phyloP scores from a whole-genome alignment of 53 echinoderm and acorn worm species.

The Astropecten irregularis region DNA sequence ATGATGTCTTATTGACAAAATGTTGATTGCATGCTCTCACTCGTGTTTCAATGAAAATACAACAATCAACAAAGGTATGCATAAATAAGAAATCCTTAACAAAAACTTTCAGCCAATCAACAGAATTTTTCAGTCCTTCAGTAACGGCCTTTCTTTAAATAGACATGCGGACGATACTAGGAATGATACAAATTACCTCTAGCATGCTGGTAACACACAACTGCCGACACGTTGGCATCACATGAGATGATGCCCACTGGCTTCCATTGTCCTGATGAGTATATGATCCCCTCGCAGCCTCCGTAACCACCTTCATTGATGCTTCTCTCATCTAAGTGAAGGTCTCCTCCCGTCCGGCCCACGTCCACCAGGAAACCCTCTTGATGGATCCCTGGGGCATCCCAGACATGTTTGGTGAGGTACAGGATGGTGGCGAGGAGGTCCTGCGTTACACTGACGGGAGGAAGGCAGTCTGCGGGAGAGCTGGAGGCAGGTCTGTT shows the following conservation, averaged over 20 bases:
- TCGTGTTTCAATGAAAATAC: no score
- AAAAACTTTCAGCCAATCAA: no score
- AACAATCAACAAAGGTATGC: no score
- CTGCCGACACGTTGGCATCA: slow-evolving; percentile 10
- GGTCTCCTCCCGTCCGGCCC: background rate
- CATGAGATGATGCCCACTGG: background rate
- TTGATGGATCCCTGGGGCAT: background rate
- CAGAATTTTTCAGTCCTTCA: no score
- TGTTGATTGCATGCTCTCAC: no score
- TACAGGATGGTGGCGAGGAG: slow-evolving; percentile 4
- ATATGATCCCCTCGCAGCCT: background rate
- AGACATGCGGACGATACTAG: no score
- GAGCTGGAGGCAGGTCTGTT: background rate
- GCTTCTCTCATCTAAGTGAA: background rate
- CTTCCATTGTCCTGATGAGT: background rate
- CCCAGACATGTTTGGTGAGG: slow-evolving; percentile 30
- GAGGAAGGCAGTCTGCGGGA: background rate
- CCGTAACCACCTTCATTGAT: background rate
- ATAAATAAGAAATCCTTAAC: no score
- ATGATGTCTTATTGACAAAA: no score
- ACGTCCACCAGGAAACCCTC: background rate
- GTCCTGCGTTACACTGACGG: background rate
- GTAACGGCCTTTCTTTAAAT: no score
- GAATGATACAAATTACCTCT: no score
- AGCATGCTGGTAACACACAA: slow-evolving; percentile 18